Evolutionary conservation across 2,113 vertebrate species (phyloP), one percentile per base, ranked within the genome.

Genomic region (Porphyrio hochstetteri): DNA sequence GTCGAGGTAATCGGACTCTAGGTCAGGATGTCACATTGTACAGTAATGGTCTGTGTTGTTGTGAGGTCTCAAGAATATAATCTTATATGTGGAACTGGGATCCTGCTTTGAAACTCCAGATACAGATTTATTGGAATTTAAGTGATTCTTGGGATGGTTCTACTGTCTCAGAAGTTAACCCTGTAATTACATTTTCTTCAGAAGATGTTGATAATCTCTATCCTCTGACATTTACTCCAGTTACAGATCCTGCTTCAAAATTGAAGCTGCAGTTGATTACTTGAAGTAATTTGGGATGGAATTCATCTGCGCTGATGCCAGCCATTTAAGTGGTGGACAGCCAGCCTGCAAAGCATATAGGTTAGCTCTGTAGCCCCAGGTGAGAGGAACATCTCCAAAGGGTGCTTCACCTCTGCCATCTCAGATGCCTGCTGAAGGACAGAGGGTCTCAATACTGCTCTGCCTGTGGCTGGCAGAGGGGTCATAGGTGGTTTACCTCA

Each of bases 231-330:
- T 69, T 82, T 52, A 35, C 72, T 88, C 70, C 61, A 61, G 57
- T 89, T 95, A 96, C 82, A 96, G 93, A 93, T 91, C 88, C 93
- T 91, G 91, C 90, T 92, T 95, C 97, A 97, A 68, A 96, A 96
- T 87, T 96, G 93, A 82, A 97, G 94, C 92, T 64, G 52, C 28
- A 36, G 90, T 94, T 86, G 95, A 95, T 95, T 97, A 97, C 88
- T 95, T 97, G 95, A 96, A 93, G 83, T 95, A 86, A 93, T 89
- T 88, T 86, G 86, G 84, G 93, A 67, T 82, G 91, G 91, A 78
- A 84, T 91, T 93, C 48, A 78, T 46, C 86, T 92, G 95, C 89
- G 65, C 94, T 84, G 89, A 38, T 78, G 81, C 61, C 68, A 92
- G 52, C 61, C 61, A 42, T 20, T 42, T 55, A 4, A 9, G 40